Conservation (phyloP, 1,140 invertebrate genomes). For the Heliconius nattereri region DNA sequence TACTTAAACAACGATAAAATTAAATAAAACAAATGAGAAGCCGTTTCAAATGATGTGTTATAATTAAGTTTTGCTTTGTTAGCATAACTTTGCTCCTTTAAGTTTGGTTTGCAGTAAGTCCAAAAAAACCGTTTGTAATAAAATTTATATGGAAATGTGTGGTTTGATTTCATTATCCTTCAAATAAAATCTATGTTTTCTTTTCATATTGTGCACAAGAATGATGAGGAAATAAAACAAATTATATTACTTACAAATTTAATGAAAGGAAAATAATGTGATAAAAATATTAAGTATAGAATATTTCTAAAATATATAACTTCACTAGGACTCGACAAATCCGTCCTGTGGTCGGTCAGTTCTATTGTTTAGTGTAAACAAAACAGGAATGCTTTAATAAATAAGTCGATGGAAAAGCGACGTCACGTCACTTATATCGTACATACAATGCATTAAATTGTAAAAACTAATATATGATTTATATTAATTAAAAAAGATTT, state of each 20-base stretch:
- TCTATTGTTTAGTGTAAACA: slow-evolving; percentile 48
- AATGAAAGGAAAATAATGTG: slow-evolving; percentile 78
- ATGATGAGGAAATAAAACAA: slow-evolving; percentile 26
- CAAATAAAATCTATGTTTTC: not conserved
- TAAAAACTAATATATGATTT: slow-evolving; percentile 57
- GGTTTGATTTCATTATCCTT: slow-evolving; percentile 40
- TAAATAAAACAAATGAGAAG: slow-evolving; percentile 29
- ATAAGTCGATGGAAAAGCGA: slow-evolving; percentile 67
- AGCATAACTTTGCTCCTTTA: slow-evolving; percentile 63
- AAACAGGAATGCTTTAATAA: slow-evolving; percentile 75
- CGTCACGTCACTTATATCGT: slow-evolving; percentile 46
- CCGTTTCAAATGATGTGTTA: slow-evolving; percentile 48
- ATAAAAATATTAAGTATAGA: slow-evolving; percentile 75
- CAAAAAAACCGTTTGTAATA: slow-evolving; percentile 72
- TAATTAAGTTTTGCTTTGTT: slow-evolving; percentile 43
- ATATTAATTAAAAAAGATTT: slow-evolving; percentile 40
- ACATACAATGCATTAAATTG: slow-evolving; percentile 48
- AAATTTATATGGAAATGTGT: slow-evolving; percentile 70
- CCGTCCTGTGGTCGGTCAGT: slow-evolving; percentile 44
- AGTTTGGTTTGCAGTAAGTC: slow-evolving; percentile 72
- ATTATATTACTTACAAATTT: slow-evolving; percentile 70
- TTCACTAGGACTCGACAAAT: slow-evolving; percentile 59
- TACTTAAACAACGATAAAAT: not conserved
- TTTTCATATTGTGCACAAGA: not conserved
- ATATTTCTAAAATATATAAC: slow-evolving; percentile 72